Percentiles rank a stretch among this genome's conserved stretches.
Evolutionary conservation across 2,888 invertebrate genomes (phyloP).

Genomic region (Chloroclystis v-ata): DNA sequence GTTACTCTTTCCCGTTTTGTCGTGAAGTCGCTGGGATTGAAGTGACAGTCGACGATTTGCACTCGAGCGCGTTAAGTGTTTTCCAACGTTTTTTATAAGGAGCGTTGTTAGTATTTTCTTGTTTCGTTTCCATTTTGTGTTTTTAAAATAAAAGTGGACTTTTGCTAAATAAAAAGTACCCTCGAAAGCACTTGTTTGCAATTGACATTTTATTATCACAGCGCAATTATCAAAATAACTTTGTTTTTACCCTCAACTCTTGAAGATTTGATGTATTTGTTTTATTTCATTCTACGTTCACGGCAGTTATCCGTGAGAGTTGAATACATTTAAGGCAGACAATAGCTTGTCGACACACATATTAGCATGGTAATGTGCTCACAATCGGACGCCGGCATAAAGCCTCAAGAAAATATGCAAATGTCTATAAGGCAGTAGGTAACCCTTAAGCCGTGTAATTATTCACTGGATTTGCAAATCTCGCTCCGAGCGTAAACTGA

Average conservation of each 20-base stretch:
- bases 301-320: not conserved
- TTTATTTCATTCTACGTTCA: not conserved
- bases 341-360: slow-evolving; percentile 21
- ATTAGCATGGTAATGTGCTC: slow-evolving; percentile 36
- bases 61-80: slow-evolving; percentile 76
- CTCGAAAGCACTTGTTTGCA: slow-evolving; percentile 19
- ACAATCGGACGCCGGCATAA: slow-evolving; percentile 50
- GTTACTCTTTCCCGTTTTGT: slow-evolving; percentile 69
- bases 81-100: slow-evolving; percentile 70
- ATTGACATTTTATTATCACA: slow-evolving; percentile 10
- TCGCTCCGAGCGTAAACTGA: slow-evolving; percentile 73
- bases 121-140: slow-evolving; percentile 45
- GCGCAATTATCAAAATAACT: slow-evolving; percentile 9
- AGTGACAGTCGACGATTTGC: slow-evolving; percentile 76
- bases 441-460: slow-evolving; percentile 77
- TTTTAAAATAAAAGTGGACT: slow-evolving; percentile 33
- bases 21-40: slow-evolving; percentile 62
- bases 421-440: slow-evolving; percentile 76
- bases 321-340: slow-evolving; percentile 4
- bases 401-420: slow-evolving; percentile 77
- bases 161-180: slow-evolving; percentile 16
- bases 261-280: not conserved
- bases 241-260: not conserved
- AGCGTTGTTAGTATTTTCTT: slow-evolving; percentile 65
- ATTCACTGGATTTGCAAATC: slow-evolving; percentile 77